phyloP scores from a whole-genome alignment of 2,888 invertebrate species.

The Drosophila leonis region DNA sequence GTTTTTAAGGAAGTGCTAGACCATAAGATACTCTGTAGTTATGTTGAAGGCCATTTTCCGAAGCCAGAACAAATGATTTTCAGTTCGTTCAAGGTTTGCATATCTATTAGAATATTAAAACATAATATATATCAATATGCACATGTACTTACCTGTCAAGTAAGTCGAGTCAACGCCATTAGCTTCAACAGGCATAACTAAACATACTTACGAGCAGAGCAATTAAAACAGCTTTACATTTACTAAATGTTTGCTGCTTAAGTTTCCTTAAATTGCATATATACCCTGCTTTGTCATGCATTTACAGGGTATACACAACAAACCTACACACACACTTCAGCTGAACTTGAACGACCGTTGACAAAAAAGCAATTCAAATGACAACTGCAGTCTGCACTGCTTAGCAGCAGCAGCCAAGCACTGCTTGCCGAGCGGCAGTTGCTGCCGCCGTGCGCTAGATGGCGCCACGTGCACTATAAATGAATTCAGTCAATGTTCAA shows the following conservation, averaged over 20 bases:
- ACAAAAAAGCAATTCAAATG: background rate
- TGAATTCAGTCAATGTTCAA: background rate
- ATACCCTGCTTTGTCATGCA: too few relatives aligned
- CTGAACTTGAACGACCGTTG: background rate
- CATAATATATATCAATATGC: too few relatives aligned
- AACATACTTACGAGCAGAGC: background rate
- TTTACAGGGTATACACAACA: background rate
- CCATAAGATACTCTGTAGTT: too few relatives aligned
- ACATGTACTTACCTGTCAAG: background rate
- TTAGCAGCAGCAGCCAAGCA: conserved; percentile 5
- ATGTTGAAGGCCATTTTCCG: too few relatives aligned
- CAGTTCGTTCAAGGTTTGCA: too few relatives aligned
- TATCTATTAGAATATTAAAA: too few relatives aligned
- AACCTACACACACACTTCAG: background rate
- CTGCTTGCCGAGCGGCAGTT: background rate
- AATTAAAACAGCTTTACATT: too few relatives aligned
- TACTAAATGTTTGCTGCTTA: too few relatives aligned
- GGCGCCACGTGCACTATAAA: conserved; percentile 26
- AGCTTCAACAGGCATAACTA: background rate
- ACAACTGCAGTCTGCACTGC: conserved; percentile 11
- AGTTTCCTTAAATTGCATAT: too few relatives aligned
- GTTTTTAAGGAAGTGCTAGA: too few relatives aligned
- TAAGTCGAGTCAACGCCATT: background rate
- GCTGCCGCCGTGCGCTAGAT: conserved; percentile 15
- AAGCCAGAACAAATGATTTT: too few relatives aligned